Percentiles rank a stretch among this genome's conserved stretches.
These are phyloP conservation scores for Holothuria scabra DNA, from an alignment of 53 echinoderm and acorn worm genomes.

Conservation along the genomic window DNA sequence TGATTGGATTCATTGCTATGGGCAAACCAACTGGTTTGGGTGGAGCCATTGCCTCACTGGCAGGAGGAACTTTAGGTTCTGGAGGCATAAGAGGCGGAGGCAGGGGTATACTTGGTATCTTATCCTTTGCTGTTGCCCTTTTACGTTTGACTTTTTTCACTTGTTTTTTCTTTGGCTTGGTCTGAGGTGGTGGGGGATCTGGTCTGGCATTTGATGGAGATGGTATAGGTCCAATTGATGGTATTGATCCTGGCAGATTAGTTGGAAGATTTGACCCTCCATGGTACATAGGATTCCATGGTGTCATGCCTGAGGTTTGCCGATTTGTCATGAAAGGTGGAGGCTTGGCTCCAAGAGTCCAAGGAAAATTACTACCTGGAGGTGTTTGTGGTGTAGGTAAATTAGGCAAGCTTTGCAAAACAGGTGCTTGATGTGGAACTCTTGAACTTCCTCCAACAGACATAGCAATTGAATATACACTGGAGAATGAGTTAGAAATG, in stretches of 20 bases:
- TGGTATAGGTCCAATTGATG: slow-evolving; percentile 27
- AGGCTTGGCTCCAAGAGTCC: slow-evolving; percentile 36
- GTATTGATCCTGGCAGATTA: slow-evolving; percentile 43
- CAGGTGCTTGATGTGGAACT: slow-evolving; percentile 8
- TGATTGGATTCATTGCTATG: slow-evolving; percentile 75
- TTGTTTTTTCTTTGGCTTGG: slow-evolving; percentile 31
- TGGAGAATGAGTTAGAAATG: slow-evolving; percentile 17
- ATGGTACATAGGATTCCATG: slow-evolving; percentile 19
- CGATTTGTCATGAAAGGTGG: background rate
- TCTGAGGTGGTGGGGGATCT: slow-evolving; percentile 39
- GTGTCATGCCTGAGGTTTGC: background rate
- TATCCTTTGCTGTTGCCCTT: slow-evolving; percentile 59
- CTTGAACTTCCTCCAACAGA: background rate
- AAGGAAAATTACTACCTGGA: slow-evolving; percentile 23
- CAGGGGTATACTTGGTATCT: slow-evolving; percentile 63
- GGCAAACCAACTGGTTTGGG: slow-evolving; percentile 76
- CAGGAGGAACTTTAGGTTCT: slow-evolving; percentile 65
- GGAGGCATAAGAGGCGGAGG: slow-evolving; percentile 78
- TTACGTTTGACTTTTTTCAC: slow-evolving; percentile 75
- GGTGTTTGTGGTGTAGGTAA: slow-evolving; percentile 33
- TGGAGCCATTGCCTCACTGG: slow-evolving; percentile 42
- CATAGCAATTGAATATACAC: slow-evolving; percentile 48
- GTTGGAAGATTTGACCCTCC: slow-evolving; percentile 34
- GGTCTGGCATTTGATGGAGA: slow-evolving; percentile 27
- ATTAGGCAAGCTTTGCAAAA: slow-evolving; percentile 33